Evolutionary conservation across 2,113 vertebrate genomes (phyloP), one percentile per base, ranked within the genome.

Genomic region (Regulus satrapa): DNA sequence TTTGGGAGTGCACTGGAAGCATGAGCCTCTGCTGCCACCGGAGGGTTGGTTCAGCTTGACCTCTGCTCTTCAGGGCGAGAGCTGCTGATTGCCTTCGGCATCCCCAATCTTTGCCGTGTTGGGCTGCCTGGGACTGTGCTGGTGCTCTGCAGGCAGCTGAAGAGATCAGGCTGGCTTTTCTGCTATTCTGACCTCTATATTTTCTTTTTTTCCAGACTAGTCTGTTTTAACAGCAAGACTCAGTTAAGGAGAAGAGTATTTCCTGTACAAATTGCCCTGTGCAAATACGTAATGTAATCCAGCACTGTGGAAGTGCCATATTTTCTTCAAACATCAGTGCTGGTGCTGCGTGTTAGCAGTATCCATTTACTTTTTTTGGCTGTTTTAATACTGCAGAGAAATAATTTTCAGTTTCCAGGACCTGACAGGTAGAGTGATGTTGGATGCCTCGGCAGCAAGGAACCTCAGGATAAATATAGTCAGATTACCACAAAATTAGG

Each of bases 121-220:
- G 0, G 6, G 48, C 38, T 79, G 34, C 0, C 0, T 25, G 54
- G 49, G 34, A 36, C 3, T 2, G 2, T 55, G 45, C 48, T 32
- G 14, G 21, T 1, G 12, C 75, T 71, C 52, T 75, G 40, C 72
- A 72, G 56, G 9, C 26, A 72, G 31, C 21, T 61, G 72, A 21
- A n/a, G 62, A 79, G 32, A 46, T 76, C 24, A 51, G 41, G 8
- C 48, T 83, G 75, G 31, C 36, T 85, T 46, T 71, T 69, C 38
- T 78, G 54, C 26, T 8, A 4, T 68, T 72, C 21, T 2, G 11
- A 45, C 18, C 8, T 40, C 43, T 43, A 3, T 26, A 79, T 12
- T 41, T 21, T 23, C 23, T n/a, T n/a, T 61, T 32, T 61, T 31
- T 14, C 11, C 58, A 64, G 73, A 16, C 45, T 64, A 45, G 25